Percentiles rank a stretch among this genome's conserved stretches.
Evolutionary conservation across 2,888 invertebrate genomes (phyloP).

Genomic region (Mythimna impura): DNA sequence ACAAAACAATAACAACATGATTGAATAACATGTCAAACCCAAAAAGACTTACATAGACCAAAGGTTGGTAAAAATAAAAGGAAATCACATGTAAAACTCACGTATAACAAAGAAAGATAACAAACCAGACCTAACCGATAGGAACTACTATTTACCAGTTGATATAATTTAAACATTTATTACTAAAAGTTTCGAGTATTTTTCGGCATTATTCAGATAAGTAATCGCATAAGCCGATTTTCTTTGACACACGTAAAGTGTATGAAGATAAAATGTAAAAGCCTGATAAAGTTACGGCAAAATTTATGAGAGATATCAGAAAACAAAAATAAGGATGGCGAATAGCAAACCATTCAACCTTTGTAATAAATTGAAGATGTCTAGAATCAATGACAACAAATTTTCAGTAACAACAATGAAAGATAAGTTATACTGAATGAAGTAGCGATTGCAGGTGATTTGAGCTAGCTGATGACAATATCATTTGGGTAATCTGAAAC

Average conservation of each 20-base stretch:
- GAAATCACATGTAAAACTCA: neutral
- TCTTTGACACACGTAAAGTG: constrained; percentile 30
- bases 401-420: neutral
- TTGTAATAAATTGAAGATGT: constrained; percentile 18
- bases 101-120: constrained; percentile 29
- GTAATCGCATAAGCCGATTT: constrained; percentile 52
- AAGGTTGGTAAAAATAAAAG: neutral
- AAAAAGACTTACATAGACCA: neutral
- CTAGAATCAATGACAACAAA: neutral
- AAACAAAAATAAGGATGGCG: neutral
- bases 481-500: neutral
- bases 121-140: constrained; percentile 3
- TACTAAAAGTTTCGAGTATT: constrained; percentile 32
- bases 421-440: constrained; percentile 18
- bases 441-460: neutral
- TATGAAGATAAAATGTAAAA: constrained; percentile 14
- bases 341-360: constrained; percentile 8
- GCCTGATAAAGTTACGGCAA: neutral
- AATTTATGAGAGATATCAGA: neutral
- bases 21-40: neutral
- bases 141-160: constrained; percentile 11
- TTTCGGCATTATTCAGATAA: constrained; percentile 42
- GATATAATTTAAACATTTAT: constrained; percentile 37
- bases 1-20: too few species aligned
- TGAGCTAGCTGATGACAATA: neutral